A percentile compares a stretch with the other conserved stretches of the same genome.
phyloP scores from a whole-genome alignment of 30 jellyfish, hydroid and myxozoan genomes.

The Cassiopea xamachana region DNA sequence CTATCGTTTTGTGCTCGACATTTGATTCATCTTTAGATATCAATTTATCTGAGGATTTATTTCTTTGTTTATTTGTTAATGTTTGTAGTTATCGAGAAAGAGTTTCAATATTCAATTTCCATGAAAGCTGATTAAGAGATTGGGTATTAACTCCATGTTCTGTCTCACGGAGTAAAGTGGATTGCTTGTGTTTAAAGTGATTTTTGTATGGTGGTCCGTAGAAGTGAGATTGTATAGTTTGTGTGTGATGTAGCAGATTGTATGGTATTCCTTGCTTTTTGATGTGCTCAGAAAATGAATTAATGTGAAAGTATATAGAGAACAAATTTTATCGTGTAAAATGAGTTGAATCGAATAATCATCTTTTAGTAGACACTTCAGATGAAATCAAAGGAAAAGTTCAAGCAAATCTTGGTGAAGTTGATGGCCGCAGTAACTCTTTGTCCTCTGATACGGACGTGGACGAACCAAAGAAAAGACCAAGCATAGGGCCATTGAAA shows the following conservation, averaged over 20 bases:
- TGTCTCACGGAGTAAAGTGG: neutral
- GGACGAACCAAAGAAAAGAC: slow-evolving; percentile 49
- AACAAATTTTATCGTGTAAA: too few species aligned
- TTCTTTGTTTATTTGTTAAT: neutral
- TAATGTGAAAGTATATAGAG: too few species aligned
- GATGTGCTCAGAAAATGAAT: too few species aligned
- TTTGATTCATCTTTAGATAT: neutral
- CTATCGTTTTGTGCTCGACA: neutral
- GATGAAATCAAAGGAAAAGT: slow-evolving; percentile 8
- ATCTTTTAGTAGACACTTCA: neutral
- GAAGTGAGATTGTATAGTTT: neutral
- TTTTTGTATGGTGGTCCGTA: neutral
- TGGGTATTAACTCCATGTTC: neutral
- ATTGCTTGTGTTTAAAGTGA: neutral
- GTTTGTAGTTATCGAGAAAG: neutral
- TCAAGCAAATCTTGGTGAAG: slow-evolving; percentile 29
- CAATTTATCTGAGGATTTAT: neutral
- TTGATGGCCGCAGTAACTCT: slow-evolving; percentile 40
- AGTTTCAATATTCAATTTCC: neutral
- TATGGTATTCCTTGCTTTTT: too few species aligned
- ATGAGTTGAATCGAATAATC: neutral
- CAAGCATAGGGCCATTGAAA: slow-evolving; percentile 57
- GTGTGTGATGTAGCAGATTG: too few species aligned
- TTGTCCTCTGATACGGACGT: slow-evolving; percentile 66
- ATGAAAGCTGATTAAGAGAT: neutral